Conservation (phyloP, 2,888 invertebrate genomes). For the Priocnemis perturbator region DNA sequence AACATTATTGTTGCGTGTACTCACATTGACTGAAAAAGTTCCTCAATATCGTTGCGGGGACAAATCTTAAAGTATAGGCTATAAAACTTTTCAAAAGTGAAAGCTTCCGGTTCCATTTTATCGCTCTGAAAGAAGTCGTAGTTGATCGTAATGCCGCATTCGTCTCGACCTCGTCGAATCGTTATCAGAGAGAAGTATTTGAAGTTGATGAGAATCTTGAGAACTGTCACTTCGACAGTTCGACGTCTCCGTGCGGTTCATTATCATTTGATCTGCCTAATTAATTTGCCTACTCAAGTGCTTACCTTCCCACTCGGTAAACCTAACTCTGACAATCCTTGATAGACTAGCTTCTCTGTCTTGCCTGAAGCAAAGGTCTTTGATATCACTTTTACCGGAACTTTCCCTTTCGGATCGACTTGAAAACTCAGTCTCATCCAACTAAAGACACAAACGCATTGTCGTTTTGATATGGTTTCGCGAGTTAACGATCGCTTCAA, state of each 20-base stretch:
- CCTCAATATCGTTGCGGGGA: constrained; percentile 83
- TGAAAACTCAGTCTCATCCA: constrained; percentile 82
- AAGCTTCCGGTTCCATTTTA: constrained; percentile 80
- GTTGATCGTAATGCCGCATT: too few species aligned
- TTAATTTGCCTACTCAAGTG: too few species aligned
- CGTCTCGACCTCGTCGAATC: too few species aligned
- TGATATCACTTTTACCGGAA: constrained; percentile 81
- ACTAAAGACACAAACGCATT: constrained; percentile 71
- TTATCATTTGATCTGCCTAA: not conserved
- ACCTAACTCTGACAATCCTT: constrained; percentile 81
- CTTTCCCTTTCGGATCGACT: constrained; percentile 81
- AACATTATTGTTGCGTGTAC: too few species aligned
- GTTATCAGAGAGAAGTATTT: too few species aligned
- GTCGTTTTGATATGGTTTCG: constrained; percentile 15
- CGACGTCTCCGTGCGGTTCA: too few species aligned
- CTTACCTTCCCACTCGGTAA: constrained; percentile 77
- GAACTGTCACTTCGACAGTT: too few species aligned
- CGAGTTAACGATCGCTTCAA: not conserved
- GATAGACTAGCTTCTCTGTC: constrained; percentile 83
- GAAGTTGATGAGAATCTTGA: too few species aligned
- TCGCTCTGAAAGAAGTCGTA: constrained; percentile 77
- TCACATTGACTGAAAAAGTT: constrained; percentile 82
- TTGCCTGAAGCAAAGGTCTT: constrained; percentile 84
- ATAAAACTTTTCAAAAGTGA: constrained; percentile 84
- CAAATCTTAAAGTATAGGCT: constrained; percentile 83